Evolutionary conservation across 1,140 invertebrate genomes (phyloP), one percentile per base, ranked within the genome.

Genomic region (Zaprionus taronus): DNA sequence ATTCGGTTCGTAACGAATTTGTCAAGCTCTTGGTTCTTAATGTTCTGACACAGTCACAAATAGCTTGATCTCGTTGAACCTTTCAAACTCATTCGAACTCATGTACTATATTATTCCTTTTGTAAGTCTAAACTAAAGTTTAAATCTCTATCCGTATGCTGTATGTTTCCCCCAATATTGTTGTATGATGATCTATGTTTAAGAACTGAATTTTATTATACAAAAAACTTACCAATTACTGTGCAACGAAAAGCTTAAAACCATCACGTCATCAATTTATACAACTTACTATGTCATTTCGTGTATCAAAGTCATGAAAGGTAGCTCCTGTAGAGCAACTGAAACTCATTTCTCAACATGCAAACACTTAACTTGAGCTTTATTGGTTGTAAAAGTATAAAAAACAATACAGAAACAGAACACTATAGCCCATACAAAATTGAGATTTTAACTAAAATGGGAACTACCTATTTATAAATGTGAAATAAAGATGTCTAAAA

Each of bases 391-490:
- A 83, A 69, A 72, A 83, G 62, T 12, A 58, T 15, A 14, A 5
- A 68, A 5, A 68, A 72, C 15, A 62, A 56, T 49, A 61, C 12
- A 68, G 44, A 31, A 62, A 47, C n/a, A 49, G 6, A 53, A 73
- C 67, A 75, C 36, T 34, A 81, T 67, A 69, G 75, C 41, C 15
- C 56, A 72, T 87, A 70, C 61, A 6, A 47, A 61, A 66, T 80
- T 71, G 47, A 81, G 80, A 73, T 81, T 80, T 79, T 68, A 61
- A 72, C 44, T 76, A n/a, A 83, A 79, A 81, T 56, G 47, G 44
- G 51, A 77, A 67, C 38, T 71, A 72, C 24, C 73, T 89, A 89
- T 87, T 87, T 87, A 87, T 87, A 83, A 81, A 87, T 87, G 85
- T 87, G 85, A 90, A 87, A 87, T 81, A 87, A 89, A 89, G 63